Percentiles rank a stretch among this genome's conserved stretches.
Conservation (phyloP, 1,140 invertebrate species). For the Drosophila cardini region DNA sequence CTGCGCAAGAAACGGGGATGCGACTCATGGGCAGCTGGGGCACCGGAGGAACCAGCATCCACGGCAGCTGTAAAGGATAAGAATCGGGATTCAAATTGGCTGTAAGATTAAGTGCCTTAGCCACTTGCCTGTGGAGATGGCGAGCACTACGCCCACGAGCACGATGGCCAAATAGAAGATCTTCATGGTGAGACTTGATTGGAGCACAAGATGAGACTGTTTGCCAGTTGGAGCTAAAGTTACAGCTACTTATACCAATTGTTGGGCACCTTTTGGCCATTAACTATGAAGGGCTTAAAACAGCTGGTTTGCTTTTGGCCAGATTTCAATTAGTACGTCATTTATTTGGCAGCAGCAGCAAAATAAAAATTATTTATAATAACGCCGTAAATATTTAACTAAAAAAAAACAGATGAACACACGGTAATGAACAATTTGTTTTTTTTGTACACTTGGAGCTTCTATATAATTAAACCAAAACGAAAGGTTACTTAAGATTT, state of each 20-base stretch:
- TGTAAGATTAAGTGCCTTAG: neutral
- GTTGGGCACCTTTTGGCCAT: neutral
- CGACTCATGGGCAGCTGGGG: neutral
- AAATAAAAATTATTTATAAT: neutral
- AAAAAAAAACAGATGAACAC: constrained; percentile 31
- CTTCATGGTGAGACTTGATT: constrained; percentile 28
- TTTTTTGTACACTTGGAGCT: constrained; percentile 54
- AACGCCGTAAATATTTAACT: constrained; percentile 47
- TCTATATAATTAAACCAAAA: constrained; percentile 67
- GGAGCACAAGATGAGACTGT: constrained; percentile 46
- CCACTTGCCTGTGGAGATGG: constrained; percentile 51
- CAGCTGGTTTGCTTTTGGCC: constrained; percentile 18
- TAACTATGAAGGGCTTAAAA: constrained; percentile 12
- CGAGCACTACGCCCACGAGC: constrained; percentile 47
- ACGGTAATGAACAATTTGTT: constrained; percentile 31
- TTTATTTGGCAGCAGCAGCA: constrained; percentile 59
- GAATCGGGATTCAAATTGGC: neutral
- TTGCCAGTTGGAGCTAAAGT: no score
- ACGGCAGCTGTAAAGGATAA: neutral
- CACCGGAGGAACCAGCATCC: neutral
- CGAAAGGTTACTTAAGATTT: constrained; percentile 34
- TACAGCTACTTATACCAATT: constrained; percentile 13
- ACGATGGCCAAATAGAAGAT: constrained; percentile 40
- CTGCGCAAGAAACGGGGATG: constrained; percentile 31
- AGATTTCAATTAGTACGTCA: constrained; percentile 37